These are phyloP conservation scores for Graphium colonna DNA, from an alignment of 2,888 invertebrate species.

Conservation along the genomic window DNA sequence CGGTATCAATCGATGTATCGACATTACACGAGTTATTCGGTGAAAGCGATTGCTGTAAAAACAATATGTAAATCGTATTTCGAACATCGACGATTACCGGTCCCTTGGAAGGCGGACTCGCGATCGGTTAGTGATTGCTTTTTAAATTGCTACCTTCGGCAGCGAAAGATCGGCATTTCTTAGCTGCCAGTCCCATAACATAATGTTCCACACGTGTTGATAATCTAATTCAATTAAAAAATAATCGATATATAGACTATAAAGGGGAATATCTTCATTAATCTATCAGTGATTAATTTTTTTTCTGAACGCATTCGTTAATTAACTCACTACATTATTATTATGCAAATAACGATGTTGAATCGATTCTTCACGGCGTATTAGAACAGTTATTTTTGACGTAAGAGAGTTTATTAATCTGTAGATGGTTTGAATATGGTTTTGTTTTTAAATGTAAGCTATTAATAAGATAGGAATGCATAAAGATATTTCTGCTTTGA, in stretches of 20 bases:
- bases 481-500: neutral
- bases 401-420: constrained; percentile 42
- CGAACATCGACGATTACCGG: constrained; percentile 62
- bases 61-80: constrained; percentile 58
- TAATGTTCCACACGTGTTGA: neutral
- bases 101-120: constrained; percentile 65
- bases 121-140: constrained; percentile 66
- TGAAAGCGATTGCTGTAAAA: constrained; percentile 54
- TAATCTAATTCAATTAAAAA: constrained; percentile 22
- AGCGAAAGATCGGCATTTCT: constrained; percentile 17
- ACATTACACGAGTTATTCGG: constrained; percentile 25
- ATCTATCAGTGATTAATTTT: constrained; percentile 9
- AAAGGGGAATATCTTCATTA: constrained; percentile 9
- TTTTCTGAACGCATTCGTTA: constrained; percentile 13
- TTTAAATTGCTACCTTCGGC: constrained; percentile 57
- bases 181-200: constrained; percentile 14
- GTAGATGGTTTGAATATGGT: constrained; percentile 24
- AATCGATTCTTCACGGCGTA: constrained; percentile 52
- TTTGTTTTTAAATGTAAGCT: constrained; percentile 19
- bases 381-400: constrained; percentile 46
- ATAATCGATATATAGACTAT: constrained; percentile 8
- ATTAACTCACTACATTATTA: constrained; percentile 25
- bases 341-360: constrained; percentile 55
- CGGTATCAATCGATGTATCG: constrained; percentile 1
- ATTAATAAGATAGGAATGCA: constrained; percentile 19